Percentiles rank a stretch among this genome's conserved stretches.
Evolutionary conservation across 2,113 vertebrate species (phyloP).

Genomic region (Phylloscopus whistleri): DNA sequence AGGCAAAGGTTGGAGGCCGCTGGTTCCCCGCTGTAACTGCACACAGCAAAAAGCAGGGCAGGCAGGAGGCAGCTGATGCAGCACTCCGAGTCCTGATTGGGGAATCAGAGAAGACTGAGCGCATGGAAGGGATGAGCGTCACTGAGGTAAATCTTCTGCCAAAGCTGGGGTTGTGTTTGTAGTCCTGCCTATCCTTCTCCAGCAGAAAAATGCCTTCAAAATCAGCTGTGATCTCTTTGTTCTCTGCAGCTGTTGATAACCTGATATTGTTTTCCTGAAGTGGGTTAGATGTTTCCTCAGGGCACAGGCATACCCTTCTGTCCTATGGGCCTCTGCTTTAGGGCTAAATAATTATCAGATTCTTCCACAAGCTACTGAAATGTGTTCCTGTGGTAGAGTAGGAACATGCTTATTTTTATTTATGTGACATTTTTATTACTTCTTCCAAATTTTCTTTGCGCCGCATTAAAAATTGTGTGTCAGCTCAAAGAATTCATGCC

Average conservation of each 20-base stretch:
- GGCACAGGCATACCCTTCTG: neutral
- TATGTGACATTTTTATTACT: no score
- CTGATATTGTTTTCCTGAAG: neutral
- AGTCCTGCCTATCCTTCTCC: neutral
- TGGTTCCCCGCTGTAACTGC: slow-evolving; percentile 95
- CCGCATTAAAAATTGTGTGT: neutral
- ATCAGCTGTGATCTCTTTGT: neutral
- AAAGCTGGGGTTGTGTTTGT: neutral
- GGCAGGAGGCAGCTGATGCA: slow-evolving; percentile 93
- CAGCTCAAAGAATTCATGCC: neutral
- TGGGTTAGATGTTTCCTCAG: neutral
- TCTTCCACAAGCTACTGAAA: neutral
- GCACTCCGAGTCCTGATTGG: slow-evolving; percentile 91
- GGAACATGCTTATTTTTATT: neutral
- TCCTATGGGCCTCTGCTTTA: neutral
- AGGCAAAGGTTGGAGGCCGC: slow-evolving; percentile 95
- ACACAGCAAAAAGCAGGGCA: slow-evolving; percentile 94
- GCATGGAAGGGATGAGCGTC: slow-evolving; percentile 73
- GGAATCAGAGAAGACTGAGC: slow-evolving; percentile 86
- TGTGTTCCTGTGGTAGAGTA: neutral
- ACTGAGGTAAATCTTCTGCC: slow-evolving; percentile 77
- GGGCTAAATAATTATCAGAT: neutral
- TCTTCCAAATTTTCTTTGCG: neutral
- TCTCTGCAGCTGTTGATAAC: neutral
- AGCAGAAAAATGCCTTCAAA: neutral